These are phyloP conservation scores for Tetramorium parvispinum DNA, from an alignment of 1,140 invertebrate species.

Conservation along the genomic window DNA sequence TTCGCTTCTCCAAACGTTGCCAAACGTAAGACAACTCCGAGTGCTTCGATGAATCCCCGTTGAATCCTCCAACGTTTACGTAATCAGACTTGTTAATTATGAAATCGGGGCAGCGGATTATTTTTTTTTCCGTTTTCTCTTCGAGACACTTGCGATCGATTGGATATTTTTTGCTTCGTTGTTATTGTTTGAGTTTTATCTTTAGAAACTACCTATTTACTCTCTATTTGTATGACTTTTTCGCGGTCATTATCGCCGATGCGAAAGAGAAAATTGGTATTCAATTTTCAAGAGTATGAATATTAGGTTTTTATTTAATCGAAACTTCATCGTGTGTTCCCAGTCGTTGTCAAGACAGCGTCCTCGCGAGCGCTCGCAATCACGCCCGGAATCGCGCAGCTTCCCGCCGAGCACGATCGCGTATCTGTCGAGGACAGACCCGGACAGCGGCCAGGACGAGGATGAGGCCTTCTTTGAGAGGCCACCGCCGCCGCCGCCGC, in stretches of 20 bases:
- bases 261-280: neutral
- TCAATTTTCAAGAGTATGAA: neutral
- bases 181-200: too few relatives aligned
- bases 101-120: neutral
- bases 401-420: slow-evolving; percentile 81
- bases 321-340: neutral
- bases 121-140: too few relatives aligned
- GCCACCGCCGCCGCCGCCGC: slow-evolving; percentile 71
- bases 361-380: slow-evolving; percentile 77
- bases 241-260: neutral
- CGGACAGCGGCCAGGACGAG: slow-evolving; percentile 75
- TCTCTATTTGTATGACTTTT: neutral
- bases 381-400: slow-evolving; percentile 81
- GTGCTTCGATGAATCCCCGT: neutral
- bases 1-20: neutral
- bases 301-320: neutral
- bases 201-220: neutral
- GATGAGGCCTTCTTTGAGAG: slow-evolving; percentile 83
- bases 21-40: neutral
- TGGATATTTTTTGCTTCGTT: neutral
- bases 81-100: neutral
- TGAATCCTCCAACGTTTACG: neutral
- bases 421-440: slow-evolving; percentile 58
- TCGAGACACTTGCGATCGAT: neutral
- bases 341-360: slow-evolving; percentile 80